Conservation (phyloP, 2,113 vertebrate genomes). For the Urocynchramus pylzowi region DNA sequence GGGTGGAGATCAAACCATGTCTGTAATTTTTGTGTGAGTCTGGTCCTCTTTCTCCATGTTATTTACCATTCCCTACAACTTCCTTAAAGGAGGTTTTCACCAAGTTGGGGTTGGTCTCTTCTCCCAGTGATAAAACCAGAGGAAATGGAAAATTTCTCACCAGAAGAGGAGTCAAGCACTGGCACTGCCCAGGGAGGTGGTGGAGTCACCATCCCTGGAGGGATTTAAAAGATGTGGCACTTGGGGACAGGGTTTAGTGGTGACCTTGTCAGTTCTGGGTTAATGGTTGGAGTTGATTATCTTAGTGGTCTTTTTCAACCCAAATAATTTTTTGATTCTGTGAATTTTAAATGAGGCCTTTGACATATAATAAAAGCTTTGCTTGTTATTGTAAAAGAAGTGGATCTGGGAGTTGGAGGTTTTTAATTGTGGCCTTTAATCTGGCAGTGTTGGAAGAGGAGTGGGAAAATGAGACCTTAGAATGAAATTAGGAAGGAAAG, state of each 20-base stretch:
- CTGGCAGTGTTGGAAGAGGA: not conserved
- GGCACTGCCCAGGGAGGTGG: not conserved
- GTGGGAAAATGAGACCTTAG: not conserved
- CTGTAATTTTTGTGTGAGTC: not conserved
- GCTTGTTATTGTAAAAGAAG: not conserved
- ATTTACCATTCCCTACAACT: not conserved
- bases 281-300: not conserved
- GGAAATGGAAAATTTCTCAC: not conserved
- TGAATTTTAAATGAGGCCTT: not conserved
- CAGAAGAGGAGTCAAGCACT: not conserved
- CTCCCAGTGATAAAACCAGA: not conserved
- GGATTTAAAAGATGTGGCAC: not conserved
- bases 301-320: not conserved
- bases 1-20: not conserved
- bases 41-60: not conserved
- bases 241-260: not conserved
- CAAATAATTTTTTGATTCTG: not conserved
- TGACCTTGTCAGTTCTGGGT: not conserved
- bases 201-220: not conserved
- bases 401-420: not conserved
- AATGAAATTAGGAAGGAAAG: not conserved
- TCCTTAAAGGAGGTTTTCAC: not conserved
- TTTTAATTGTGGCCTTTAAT: not conserved
- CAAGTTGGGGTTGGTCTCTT: fast-evolving
- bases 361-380: not conserved